Conservation (phyloP, 1,140 invertebrate genomes). For the Chlorops oryzae region DNA sequence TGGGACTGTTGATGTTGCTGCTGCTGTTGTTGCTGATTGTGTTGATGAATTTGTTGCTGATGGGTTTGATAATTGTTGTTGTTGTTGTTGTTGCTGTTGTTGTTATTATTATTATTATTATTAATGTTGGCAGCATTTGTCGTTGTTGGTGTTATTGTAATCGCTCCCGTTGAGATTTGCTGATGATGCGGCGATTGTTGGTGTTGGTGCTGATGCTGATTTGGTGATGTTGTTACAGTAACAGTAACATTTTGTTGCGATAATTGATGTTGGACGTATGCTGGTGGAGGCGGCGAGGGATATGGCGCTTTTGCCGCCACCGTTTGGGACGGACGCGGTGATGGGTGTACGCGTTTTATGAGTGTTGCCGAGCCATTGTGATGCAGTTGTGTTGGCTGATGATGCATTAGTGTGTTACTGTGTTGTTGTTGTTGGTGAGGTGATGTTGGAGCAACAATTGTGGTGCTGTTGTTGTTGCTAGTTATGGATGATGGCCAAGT, state of each 20-base stretch:
- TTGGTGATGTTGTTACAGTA: conserved; percentile 35
- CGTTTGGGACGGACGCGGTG: conserved; percentile 52
- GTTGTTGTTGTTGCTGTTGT: conserved; percentile 13
- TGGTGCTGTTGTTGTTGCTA: conserved; percentile 7
- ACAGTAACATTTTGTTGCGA: conserved; percentile 43
- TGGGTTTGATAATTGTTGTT: conserved; percentile 30
- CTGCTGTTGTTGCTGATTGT: conserved; percentile 16
- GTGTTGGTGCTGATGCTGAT: conserved; percentile 17
- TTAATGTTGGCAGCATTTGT: conserved; percentile 14
- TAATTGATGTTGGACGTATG: conserved; percentile 40
- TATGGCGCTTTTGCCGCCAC: conserved; percentile 54
- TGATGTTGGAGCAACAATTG: conserved; percentile 29
- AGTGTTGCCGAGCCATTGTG: conserved; percentile 44
- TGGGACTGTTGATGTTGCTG: conserved; percentile 6
- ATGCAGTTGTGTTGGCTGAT: conserved; percentile 13
- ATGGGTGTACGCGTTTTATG: conserved; percentile 70
- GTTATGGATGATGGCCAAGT: conserved; percentile 29
- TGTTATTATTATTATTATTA: conserved; percentile 27
- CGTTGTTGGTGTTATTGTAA: conserved; percentile 38
- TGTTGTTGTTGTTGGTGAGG: conserved; percentile 45
- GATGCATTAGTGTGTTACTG: conserved; percentile 10
- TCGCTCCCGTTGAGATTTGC: conserved; percentile 34
- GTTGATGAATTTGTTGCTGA: conserved; percentile 29
- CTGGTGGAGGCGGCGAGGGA: conserved; percentile 47
- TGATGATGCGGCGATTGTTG: conserved; percentile 13